A percentile compares a stretch with the other conserved stretches of the same genome.
Conservation (phyloP, 2,113 vertebrate species). For the Aythya baeri region DNA sequence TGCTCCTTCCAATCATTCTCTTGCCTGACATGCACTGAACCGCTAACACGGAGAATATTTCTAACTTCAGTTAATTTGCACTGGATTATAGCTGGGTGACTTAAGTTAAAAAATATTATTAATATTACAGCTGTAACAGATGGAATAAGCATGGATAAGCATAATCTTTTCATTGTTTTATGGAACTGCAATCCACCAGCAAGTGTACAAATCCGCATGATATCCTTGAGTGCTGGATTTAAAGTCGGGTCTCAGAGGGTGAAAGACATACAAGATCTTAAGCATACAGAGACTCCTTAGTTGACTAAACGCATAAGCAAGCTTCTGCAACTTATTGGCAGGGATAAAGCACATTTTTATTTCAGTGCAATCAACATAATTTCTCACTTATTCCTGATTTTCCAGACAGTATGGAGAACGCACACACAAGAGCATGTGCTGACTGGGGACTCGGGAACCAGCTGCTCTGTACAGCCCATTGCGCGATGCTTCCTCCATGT, state of each 20-base stretch:
- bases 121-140: constrained; percentile 59
- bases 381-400: neutral
- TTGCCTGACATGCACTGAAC: neutral
- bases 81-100: constrained; percentile 8
- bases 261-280: constrained; percentile 9
- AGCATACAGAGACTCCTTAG: neutral
- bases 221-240: constrained; percentile 22
- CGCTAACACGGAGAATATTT: neutral
- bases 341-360: neutral
- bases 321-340: neutral
- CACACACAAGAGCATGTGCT: neutral
- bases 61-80: constrained; percentile 30
- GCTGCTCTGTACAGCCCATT: neutral
- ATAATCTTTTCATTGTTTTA: constrained; percentile 62
- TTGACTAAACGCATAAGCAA: neutral
- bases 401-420: neutral
- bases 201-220: constrained; percentile 27
- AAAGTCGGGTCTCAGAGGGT: neutral
- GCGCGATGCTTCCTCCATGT: neutral
- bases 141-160: constrained; percentile 43
- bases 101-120: constrained; percentile 33
- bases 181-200: constrained; percentile 38
- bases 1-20: neutral
- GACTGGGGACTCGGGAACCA: neutral
- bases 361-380: neutral